Conservation (phyloP, 2,797 vertebrate species). For the Lepilemur septentrionalis region DNA sequence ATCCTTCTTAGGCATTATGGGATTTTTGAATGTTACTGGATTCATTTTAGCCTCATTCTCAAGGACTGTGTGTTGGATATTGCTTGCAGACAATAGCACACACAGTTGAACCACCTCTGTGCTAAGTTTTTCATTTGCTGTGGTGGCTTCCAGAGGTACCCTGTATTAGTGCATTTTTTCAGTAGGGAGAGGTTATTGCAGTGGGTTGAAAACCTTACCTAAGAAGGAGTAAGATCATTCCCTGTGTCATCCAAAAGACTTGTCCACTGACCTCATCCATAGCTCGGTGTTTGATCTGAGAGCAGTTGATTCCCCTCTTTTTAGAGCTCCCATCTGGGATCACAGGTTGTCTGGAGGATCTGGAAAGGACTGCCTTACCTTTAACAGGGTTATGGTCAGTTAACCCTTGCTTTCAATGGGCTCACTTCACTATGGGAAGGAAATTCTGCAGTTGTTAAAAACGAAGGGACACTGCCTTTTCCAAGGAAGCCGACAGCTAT, state of each 20-base stretch:
- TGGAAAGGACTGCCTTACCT: not conserved
- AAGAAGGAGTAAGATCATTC: not conserved
- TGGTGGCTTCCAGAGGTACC: not conserved
- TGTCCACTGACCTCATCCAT: conserved; percentile 1
- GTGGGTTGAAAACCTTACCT: not conserved
- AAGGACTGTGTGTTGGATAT: not conserved
- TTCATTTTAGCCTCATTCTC: conserved; percentile 2
- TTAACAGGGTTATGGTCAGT: not conserved
- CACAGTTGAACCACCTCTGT: not conserved
- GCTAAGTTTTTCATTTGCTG: not conserved
- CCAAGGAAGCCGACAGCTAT: not conserved
- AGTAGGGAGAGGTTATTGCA: not conserved
- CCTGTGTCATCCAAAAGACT: conserved; percentile 31
- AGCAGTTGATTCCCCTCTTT: not conserved
- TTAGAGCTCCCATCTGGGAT: not conserved
- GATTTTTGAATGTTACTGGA: not conserved
- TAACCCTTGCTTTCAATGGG: not conserved
- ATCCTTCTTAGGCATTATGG: not conserved
- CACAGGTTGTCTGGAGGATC: not conserved
- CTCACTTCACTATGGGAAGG: not conserved
- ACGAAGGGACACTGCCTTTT: conserved; percentile 6
- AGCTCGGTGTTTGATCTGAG: not conserved
- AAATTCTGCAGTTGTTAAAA: conserved; percentile 17
- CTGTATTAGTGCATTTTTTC: not conserved
- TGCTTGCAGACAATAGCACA: not conserved